phyloP scores from a whole-genome alignment of 2,113 vertebrate species.

The Sinocyclocheilus maitianheensis region DNA sequence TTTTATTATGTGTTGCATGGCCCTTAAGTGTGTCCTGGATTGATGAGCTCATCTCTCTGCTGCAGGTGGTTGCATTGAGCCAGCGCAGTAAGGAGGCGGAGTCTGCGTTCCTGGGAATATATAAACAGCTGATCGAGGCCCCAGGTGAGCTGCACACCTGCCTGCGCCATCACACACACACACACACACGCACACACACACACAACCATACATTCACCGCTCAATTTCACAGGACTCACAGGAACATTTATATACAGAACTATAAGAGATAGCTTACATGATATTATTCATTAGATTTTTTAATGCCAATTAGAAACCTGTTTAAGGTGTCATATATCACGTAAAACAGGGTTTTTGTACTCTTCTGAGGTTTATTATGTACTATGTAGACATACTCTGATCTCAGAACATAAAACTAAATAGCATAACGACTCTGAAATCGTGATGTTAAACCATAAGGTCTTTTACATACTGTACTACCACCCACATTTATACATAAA shows the following conservation, averaged over 20 bases:
- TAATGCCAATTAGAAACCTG: too few species aligned
- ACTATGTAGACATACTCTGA: not conserved
- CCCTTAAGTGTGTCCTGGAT: constrained; percentile 21
- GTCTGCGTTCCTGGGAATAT: constrained; percentile 93
- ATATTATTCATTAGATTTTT: not conserved
- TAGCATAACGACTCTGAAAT: not conserved
- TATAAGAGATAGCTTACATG: not conserved
- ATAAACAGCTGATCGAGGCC: constrained; percentile 92
- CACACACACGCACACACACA: constrained; percentile 13
- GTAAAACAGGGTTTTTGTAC: not conserved
- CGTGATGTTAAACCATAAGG: not conserved
- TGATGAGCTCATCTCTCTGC: constrained; percentile 52
- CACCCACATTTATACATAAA: not conserved
- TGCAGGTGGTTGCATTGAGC: constrained; percentile 94
- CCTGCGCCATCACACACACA: not conserved
- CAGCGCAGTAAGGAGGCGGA: constrained; percentile 97
- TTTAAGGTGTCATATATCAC: not conserved
- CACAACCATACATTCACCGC: not conserved
- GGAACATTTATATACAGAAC: not conserved
- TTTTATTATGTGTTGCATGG: constrained; percentile 14
- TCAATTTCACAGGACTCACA: not conserved
- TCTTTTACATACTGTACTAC: too few species aligned
- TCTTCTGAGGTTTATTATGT: not conserved
- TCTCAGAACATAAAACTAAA: not conserved
- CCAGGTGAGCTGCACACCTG: constrained; percentile 86